Evolutionary conservation across 2,888 invertebrate genomes (phyloP), one percentile per base, ranked within the genome.

Genomic region (Vandiemenella viatica): DNA sequence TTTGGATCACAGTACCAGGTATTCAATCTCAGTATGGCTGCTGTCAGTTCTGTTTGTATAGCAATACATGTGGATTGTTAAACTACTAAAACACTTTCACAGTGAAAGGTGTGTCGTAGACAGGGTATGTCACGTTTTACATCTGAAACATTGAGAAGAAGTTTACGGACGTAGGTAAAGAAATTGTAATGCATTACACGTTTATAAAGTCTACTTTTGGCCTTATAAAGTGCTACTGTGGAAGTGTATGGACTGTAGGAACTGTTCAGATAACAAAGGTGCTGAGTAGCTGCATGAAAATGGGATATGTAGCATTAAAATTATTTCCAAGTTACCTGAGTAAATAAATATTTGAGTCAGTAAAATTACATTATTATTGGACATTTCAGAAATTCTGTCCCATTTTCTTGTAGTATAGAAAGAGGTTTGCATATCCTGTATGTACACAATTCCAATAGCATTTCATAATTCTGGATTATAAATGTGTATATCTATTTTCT

Each of bases 401-500:
- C 51, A 51, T 50, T 47, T 51, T 46, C 51, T 45, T 50, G 48
- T 46, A 45, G 46, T 41, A 44, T 48, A 50, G 37, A 22, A 51
- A 20, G 45, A 50, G 53, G 49, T 51, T 54, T 51, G 53, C 55
- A 53, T 55, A 54, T 55, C 52, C 50, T 52, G 44, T 47, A 43
- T 52, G 50, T 51, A 53, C 50, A 52, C 53, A 45, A 49, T 52
- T 55, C 51, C 50, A 48, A 50, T 46, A 49, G 50, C 49, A 51
- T 52, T 54, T 54, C 44, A 50, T 51, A 50, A 50, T 50, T 53
- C 50, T 54, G 49, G 53, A 53, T 53, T 56, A 52, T 55, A 55
- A 46, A 51, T 54, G 54, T 53, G 54, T 51, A 55, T 55, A 56
- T 56, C 54, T 56, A 56, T 56, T 56, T 56, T 56, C 56, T 50